Conservation (phyloP, 2,888 invertebrate species). For the Kuschelorhynchus macadamiae region DNA sequence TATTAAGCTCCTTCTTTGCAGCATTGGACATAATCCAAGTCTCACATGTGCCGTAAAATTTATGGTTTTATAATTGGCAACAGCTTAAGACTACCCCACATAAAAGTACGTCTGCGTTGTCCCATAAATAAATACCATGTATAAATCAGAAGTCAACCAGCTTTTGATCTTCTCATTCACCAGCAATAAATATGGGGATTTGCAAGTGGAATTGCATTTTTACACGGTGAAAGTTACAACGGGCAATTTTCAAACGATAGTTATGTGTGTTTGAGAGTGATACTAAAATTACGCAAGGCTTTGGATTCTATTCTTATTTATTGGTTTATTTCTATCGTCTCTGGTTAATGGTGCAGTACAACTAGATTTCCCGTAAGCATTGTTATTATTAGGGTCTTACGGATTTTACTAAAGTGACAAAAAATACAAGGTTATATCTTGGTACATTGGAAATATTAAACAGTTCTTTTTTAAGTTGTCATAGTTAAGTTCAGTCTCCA, state of each 20-base stretch:
- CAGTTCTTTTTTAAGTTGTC: no score
- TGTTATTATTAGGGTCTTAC: no score
- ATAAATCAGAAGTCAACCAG: conserved; percentile 38
- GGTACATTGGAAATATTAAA: no score
- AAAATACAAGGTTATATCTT: no score
- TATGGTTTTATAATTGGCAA: conserved; percentile 48
- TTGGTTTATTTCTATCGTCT: no score
- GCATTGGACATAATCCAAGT: conserved; percentile 38
- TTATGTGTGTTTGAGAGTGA: no score
- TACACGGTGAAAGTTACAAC: not conserved
- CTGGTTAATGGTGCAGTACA: no score
- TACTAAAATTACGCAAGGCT: not conserved
- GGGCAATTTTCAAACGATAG: no score
- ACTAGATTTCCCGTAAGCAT: no score
- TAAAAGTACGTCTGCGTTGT: conserved; percentile 30
- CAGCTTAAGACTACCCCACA: conserved; percentile 37
- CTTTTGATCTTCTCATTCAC: conserved; percentile 27
- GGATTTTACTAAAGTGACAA: no score
- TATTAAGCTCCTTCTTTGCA: conserved; percentile 13
- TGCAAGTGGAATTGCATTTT: conserved; percentile 4
- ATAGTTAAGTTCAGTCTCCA: no score
- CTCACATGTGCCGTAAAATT: conserved; percentile 20
- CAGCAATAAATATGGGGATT: conserved; percentile 34
- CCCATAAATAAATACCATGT: conserved; percentile 33
- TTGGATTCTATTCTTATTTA: not conserved